Base-by-base conservation (phyloP, 2,888 invertebrate genomes). In the Drosophila kuntzei region DNA sequence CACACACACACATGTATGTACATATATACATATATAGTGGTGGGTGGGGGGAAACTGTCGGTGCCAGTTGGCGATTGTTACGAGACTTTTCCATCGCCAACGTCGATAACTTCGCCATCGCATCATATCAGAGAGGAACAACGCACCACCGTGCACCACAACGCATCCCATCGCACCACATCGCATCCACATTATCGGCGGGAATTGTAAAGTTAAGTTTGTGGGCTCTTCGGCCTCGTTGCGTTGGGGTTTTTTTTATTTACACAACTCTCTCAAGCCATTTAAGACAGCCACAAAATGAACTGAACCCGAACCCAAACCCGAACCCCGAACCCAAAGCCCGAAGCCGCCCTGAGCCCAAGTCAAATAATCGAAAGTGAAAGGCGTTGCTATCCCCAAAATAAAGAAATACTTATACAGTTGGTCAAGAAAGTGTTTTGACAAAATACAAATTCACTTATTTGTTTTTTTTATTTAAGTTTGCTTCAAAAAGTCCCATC, bases 61-160 rank as follows among this genome's bases (percentile, higher is more conserved):
- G 83, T 86, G 86, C 86, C 80, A 74, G 86, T 72, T 87, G 79
- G 69, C 66, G 83, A 79, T 83, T 80, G 83, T 80, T 86, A 83
- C 86, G 70, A 55, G 64, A 71, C 49, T 73, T 58, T 57, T 29
- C 39, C 55, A 54, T 32, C 27, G 63, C 39, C 47, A 47, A 55
- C 54, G 68, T 79, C 76, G 68, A 79, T 79, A 73, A 64, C 58
- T 68, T 61, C 36, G 37, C 64, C 58, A 57, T 43, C 62, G 37
- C 64, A 71, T 60, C 64, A 62, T 32, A 69, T 57, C 66, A 47
- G 27, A 53, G 22, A 27, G 36, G 3, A 0, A 27, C 32, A 49
- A 14, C n/a, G 9, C 37, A n/a, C 11, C 37, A 20, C 39, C 9
- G 5, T 8, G 27, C 53, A 53, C 3, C 29, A n/a, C 53, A 29